phyloP scores from a whole-genome alignment of 2,888 invertebrate species.

The Drosophila barbarae region DNA sequence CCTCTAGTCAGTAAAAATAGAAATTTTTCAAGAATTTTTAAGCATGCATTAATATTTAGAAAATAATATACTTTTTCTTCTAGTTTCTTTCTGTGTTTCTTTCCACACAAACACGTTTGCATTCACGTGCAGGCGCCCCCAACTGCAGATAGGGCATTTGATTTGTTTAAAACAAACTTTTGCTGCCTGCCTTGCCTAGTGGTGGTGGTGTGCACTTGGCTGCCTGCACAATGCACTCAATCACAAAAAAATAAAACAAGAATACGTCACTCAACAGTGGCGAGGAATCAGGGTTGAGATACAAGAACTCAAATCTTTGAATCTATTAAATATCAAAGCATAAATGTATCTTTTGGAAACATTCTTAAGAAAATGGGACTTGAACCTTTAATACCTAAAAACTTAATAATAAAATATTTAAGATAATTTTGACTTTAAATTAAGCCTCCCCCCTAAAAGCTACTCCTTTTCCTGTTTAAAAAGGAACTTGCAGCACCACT shows the following conservation, averaged over 20 bases:
- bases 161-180: slow-evolving; percentile 64
- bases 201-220: slow-evolving; percentile 37
- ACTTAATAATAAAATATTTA: too few species aligned
- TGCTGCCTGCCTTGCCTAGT: slow-evolving; percentile 10
- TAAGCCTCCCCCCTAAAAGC: not conserved
- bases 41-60: not conserved
- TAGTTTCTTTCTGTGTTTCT: slow-evolving; percentile 3
- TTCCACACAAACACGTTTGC: slow-evolving; percentile 41
- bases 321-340: not conserved
- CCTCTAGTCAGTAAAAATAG: not conserved
- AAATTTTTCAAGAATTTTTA: not conserved
- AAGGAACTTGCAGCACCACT: slow-evolving; percentile 5
- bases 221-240: slow-evolving; percentile 15
- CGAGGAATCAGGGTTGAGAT: slow-evolving; percentile 44
- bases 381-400: too few species aligned
- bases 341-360: not conserved
- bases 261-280: slow-evolving; percentile 59
- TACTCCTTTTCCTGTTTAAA: too few species aligned
- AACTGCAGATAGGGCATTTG: slow-evolving; percentile 46
- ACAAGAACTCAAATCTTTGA: not conserved
- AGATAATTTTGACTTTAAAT: too few species aligned
- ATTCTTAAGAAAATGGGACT: too few species aligned
- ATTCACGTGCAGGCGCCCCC: slow-evolving; percentile 45
- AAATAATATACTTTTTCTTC: not conserved
- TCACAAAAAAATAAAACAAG: slow-evolving; percentile 18